These are phyloP conservation scores for Neodontobutis hainanensis DNA, from an alignment of 2,113 vertebrate genomes.

Conservation along the genomic window DNA sequence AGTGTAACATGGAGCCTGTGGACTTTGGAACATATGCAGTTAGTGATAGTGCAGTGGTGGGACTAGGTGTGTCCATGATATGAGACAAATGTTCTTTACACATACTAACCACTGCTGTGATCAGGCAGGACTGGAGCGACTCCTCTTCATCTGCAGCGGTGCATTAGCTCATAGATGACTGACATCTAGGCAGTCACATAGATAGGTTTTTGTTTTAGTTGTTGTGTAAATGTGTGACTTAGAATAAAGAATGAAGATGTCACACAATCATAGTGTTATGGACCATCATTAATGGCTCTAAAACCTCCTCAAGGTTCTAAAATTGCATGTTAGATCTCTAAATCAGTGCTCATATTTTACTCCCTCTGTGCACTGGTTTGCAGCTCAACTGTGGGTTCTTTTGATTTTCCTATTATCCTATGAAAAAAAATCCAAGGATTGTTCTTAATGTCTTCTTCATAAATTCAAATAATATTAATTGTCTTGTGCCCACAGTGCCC, in stretches of 20 bases:
- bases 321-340: neutral
- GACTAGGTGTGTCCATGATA: no score
- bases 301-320: neutral
- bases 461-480: neutral
- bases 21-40: no score
- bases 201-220: neutral
- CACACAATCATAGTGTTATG: neutral
- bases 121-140: no score
- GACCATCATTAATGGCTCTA: neutral
- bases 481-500: conserved; percentile 69
- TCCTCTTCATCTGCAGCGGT: no score
- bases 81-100: no score
- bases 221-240: no score
- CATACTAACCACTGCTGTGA: no score
- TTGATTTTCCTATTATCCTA: neutral
- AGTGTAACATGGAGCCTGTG: no score
- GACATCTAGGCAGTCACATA: neutral
- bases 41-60: no score
- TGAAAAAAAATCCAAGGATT: no score
- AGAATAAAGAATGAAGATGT: no score
- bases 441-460: neutral
- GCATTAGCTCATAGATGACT: no score
- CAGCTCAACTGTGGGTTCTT: neutral
- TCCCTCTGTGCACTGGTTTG: neutral
- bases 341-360: neutral